phyloP scores from a whole-genome alignment of 1,140 invertebrate genomes.

The Zaprionus kolodkinae region DNA sequence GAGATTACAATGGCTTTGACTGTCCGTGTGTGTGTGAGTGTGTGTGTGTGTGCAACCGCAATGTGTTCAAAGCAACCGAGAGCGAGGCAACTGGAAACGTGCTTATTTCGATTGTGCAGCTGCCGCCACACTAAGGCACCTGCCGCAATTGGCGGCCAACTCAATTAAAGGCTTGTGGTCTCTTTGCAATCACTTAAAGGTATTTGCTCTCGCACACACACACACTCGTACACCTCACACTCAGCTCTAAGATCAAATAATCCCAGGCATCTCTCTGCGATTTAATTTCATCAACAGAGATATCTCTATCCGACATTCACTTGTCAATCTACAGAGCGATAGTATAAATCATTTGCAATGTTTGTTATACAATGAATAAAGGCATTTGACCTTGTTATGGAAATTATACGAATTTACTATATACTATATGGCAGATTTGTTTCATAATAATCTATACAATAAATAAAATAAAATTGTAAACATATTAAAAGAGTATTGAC shows the following conservation, averaged over 20 bases:
- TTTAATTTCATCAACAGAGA: not conserved
- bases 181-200: slow-evolving; percentile 35
- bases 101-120: slow-evolving; percentile 50
- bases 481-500: too few species aligned
- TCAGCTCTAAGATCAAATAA: not conserved
- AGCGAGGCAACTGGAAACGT: slow-evolving; percentile 52
- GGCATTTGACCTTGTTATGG: too few species aligned
- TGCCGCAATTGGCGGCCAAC: slow-evolving; percentile 43
- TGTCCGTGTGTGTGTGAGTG: not conserved
- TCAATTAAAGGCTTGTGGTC: slow-evolving; percentile 73
- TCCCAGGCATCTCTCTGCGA: not conserved
- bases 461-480: too few species aligned
- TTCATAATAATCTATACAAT: not conserved
- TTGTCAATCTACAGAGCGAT: not conserved
- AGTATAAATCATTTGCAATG: not conserved
- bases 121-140: slow-evolving; percentile 22
- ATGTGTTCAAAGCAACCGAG: slow-evolving; percentile 57
- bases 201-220: slow-evolving; percentile 2
- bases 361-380: too few species aligned
- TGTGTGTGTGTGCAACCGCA: slow-evolving; percentile 63
- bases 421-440: not conserved
- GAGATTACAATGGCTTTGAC: slow-evolving; percentile 56
- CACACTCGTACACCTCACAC: too few species aligned
- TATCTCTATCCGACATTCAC: not conserved
- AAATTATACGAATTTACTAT: too few species aligned